These are phyloP conservation scores for Pterocles burchelli DNA, from an alignment of 2,113 vertebrate genomes.

Conservation along the genomic window DNA sequence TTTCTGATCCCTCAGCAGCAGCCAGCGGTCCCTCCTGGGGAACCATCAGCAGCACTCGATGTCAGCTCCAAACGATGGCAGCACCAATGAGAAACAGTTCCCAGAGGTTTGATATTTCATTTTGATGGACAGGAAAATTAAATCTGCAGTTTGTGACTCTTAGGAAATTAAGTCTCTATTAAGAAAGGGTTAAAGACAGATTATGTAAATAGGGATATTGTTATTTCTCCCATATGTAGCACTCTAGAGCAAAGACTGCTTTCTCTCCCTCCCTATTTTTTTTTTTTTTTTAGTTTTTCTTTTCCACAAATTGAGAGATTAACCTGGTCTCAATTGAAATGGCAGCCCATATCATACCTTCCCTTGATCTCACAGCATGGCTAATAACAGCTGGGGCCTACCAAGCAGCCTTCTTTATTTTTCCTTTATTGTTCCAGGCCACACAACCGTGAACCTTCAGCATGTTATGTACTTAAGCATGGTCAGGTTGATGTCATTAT, in stretches of 20 bases:
- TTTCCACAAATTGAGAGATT: conserved; percentile 85
- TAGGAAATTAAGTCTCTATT: conserved; percentile 64
- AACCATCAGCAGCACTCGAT: background rate
- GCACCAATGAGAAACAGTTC: background rate
- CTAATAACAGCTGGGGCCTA: conserved; percentile 86
- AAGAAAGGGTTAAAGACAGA: conserved; percentile 76
- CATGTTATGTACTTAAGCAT: conserved; percentile 91
- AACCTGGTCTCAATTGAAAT: conserved; percentile 88
- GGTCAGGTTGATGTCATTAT: conserved; percentile 94
- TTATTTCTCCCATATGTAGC: conserved; percentile 63
- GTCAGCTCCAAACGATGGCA: background rate
- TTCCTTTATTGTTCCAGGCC: conserved; percentile 87
- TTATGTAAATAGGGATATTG: conserved; percentile 76
- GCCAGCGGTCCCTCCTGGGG: background rate
- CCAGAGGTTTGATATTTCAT: conserved; percentile 33
- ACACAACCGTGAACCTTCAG: conserved; percentile 89
- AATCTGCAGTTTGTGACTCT: conserved; percentile 57
- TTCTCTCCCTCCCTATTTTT: conserved; percentile 18
- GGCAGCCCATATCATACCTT: conserved; percentile 84
- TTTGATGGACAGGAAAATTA: conserved; percentile 57
- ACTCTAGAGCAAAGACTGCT: conserved; percentile 43
- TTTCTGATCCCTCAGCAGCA: background rate
- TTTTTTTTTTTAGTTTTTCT: conserved; percentile 67
- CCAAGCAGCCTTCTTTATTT: conserved; percentile 80
- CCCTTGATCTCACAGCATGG: conserved; percentile 84